These are phyloP conservation scores for Melanotaenia boesemani DNA, from an alignment of 2,797 vertebrate species.

Conservation along the genomic window DNA sequence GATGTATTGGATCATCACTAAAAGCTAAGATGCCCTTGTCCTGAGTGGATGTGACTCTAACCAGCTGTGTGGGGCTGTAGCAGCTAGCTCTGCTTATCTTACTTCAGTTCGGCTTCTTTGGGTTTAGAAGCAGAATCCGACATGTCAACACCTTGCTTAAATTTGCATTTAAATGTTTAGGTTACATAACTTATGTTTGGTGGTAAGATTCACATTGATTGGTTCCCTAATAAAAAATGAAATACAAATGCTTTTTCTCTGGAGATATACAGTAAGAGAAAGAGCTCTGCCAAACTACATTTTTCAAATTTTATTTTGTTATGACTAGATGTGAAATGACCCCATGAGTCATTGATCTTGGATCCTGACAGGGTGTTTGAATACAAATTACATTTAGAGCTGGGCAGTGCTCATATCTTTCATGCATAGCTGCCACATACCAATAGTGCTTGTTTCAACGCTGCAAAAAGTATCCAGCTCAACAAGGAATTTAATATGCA, in stretches of 20 bases:
- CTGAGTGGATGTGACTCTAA: conserved; percentile 50
- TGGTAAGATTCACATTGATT: conserved; percentile 27
- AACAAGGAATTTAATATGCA: conserved; percentile 56
- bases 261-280: conserved; percentile 29
- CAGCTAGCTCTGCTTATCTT: not conserved
- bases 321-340: conserved; percentile 41
- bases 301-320: conserved; percentile 62
- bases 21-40: conserved; percentile 51
- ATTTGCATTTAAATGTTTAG: conserved; percentile 30
- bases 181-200: conserved; percentile 6
- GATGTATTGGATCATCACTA: conserved; percentile 54
- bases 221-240: conserved; percentile 3
- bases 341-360: conserved; percentile 50
- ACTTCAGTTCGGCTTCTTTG: not conserved
- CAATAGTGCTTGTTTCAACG: conserved; percentile 57
- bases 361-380: conserved; percentile 65
- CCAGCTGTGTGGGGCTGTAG: conserved; percentile 45
- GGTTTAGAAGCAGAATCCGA: conserved; percentile 5
- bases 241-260: conserved; percentile 16
- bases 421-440: conserved; percentile 69
- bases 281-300: conserved; percentile 26
- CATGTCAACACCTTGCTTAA: conserved; percentile 10
- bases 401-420: conserved; percentile 60
- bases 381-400: conserved; percentile 66
- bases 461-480: conserved; percentile 52